Evolutionary conservation across 2,888 invertebrate genomes (phyloP), one percentile per base, ranked within the genome.

Genomic region (Asteroscopus sphinx): DNA sequence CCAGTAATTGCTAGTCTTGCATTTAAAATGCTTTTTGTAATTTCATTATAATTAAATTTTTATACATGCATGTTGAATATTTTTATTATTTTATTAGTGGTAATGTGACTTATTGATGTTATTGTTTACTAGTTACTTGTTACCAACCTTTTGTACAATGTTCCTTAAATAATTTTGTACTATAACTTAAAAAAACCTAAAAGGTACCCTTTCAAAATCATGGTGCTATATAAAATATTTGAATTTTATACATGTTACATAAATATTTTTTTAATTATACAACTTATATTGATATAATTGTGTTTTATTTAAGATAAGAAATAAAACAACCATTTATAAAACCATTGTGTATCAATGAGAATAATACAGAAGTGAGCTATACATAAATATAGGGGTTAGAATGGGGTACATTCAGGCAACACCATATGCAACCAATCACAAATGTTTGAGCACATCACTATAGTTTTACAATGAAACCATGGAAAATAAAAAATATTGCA

Each of bases 291-390:
- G 41, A 33, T 64, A 64, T 69, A 66, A 66, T 55, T 61, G 40
- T 70, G 65, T 68, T 68, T 68, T 65, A 68, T 70, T 69, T 48
- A 39, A 47, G 45, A 66, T 68, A 28, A 58, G 40, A 86, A 91
- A 91, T 90, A 80, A 92, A 92, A 92, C 88, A 85, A 78, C 70
- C 64, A 66, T 80, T 70, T 89, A 91, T 83, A 88, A 91, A 93
- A 92, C 67, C 90, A 90, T 90, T 91, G 87, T 93, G 90, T 93
- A 91, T 83, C 89, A 91, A 93, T 92, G 88, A 88, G 87, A 90
- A 91, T 92, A 91, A 90, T 92, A 93, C 92, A 93, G 87, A 85
- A 84, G 87, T 90, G 88, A 92, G 83, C 90, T 92, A 92, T 92
- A 92, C 88, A 92, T 91, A 91, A 88, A 91, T 88, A 90, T 88